phyloP scores from a whole-genome alignment of 37 sponge, comb jelly and placozoan species.

The Ianthella basta region DNA sequence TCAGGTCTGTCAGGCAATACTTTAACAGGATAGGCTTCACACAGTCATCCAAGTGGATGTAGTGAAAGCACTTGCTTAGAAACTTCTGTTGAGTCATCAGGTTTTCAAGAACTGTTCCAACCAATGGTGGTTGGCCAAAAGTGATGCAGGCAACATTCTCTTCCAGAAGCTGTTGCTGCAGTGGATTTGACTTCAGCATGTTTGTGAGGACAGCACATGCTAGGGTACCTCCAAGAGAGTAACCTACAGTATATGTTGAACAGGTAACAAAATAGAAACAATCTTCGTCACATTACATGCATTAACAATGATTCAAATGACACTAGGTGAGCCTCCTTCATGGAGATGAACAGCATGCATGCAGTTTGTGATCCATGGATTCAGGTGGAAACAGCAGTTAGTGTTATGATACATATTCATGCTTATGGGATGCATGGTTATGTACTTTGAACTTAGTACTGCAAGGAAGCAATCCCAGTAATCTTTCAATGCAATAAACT shows the following conservation, averaged over 20 bases:
- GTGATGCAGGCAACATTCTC: slow-evolving; percentile 51
- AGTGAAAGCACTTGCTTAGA: slow-evolving; percentile 13
- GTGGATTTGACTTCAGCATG: slow-evolving; percentile 19
- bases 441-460: no score
- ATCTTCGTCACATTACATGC: no score
- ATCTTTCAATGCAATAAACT: no score
- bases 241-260: slow-evolving; percentile 10
- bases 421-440: no score
- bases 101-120: not conserved
- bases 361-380: no score
- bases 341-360: no score
- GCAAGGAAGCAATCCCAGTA: no score
- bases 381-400: no score
- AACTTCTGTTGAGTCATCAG: not conserved
- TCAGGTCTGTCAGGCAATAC: not conserved
- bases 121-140: slow-evolving; percentile 47
- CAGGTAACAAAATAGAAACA: not conserved
- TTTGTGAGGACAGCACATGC: slow-evolving; percentile 36
- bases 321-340: no score
- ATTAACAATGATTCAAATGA: no score
- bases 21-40: slow-evolving; percentile 22
- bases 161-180: slow-evolving; percentile 35
- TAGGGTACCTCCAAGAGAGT: slow-evolving; percentile 49
- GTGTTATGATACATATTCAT: no score
- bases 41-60: slow-evolving; percentile 24